Percentiles rank a stretch among this genome's conserved stretches.
These are phyloP conservation scores for Rhinolophus sinicus DNA, from an alignment of 2,113 vertebrate species.

Conservation along the genomic window DNA sequence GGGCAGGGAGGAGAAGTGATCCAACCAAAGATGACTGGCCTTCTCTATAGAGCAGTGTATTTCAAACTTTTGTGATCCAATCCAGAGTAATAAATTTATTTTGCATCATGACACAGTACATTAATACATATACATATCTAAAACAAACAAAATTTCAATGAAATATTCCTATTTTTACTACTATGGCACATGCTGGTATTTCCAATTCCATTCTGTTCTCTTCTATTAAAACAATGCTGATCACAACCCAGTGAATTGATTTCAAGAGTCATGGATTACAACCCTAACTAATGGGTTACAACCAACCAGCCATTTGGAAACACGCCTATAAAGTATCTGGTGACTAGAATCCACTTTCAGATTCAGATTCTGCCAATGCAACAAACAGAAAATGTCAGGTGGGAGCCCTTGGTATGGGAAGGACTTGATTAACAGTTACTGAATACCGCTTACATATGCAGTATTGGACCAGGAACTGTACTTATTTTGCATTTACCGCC, in stretches of 20 bases:
- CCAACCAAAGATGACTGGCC: not conserved
- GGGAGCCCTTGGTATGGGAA: not conserved
- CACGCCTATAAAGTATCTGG: not conserved
- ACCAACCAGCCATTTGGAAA: constrained; percentile 29
- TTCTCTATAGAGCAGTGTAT: not conserved
- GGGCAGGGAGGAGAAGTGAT: not conserved
- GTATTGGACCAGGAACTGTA: not conserved
- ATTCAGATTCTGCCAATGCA: not conserved
- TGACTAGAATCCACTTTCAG: not conserved
- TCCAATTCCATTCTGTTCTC: not conserved
- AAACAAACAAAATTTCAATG: constrained; percentile 33
- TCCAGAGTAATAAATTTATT: constrained; percentile 19
- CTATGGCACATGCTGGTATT: not conserved
- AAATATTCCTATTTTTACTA: constrained; percentile 31
- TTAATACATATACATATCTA: not conserved
- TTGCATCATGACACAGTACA: not conserved
- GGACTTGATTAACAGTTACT: not conserved
- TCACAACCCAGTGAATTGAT: not conserved
- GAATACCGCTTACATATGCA: not conserved
- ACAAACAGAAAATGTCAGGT: not conserved
- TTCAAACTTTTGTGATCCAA: constrained; percentile 2
- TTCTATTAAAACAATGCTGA: constrained; percentile 30
- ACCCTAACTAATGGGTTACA: constrained; percentile 3
- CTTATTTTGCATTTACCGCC: constrained; percentile 40
- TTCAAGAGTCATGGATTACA: not conserved